These are phyloP conservation scores for Bostrychus sinensis DNA, from an alignment of 2,113 vertebrate species.

Conservation along the genomic window DNA sequence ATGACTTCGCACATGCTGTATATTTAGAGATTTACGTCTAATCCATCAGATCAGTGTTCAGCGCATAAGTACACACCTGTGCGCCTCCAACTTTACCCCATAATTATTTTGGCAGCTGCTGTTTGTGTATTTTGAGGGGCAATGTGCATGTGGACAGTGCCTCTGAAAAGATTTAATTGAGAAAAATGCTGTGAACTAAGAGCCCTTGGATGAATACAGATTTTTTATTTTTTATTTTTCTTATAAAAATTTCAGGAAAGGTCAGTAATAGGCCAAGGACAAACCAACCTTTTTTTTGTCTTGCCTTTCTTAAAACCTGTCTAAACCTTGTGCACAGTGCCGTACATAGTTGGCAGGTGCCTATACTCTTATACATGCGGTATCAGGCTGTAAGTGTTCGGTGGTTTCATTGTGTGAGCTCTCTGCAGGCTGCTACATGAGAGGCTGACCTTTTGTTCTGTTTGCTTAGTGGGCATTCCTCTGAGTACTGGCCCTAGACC, in stretches of 20 bases:
- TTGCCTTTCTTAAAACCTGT: too few species aligned
- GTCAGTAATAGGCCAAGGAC: too few species aligned
- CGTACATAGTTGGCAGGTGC: neutral
- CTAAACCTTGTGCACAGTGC: too few species aligned
- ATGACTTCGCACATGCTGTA: neutral
- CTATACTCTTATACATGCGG: neutral
- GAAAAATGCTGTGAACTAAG: too few species aligned
- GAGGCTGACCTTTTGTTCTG: constrained; percentile 70
- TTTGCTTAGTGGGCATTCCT: constrained; percentile 77
- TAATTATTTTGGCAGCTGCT: constrained; percentile 23
- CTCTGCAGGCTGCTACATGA: constrained; percentile 42
- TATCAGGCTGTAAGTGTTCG: neutral
- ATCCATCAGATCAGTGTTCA: constrained; percentile 3
- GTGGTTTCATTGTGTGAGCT: constrained; percentile 22
- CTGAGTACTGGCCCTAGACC: constrained; percentile 59
- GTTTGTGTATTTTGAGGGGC: neutral
- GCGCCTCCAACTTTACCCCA: constrained; percentile 4
- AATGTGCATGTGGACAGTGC: neutral
- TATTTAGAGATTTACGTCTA: neutral
- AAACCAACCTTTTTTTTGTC: too few species aligned
- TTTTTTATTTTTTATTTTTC: too few species aligned
- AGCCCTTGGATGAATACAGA: too few species aligned
- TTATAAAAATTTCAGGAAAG: too few species aligned
- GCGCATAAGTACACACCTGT: neutral
- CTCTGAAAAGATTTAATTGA: too few species aligned